These are phyloP conservation scores for Caranx melampygus DNA, from an alignment of 2,113 vertebrate genomes.

Conservation along the genomic window DNA sequence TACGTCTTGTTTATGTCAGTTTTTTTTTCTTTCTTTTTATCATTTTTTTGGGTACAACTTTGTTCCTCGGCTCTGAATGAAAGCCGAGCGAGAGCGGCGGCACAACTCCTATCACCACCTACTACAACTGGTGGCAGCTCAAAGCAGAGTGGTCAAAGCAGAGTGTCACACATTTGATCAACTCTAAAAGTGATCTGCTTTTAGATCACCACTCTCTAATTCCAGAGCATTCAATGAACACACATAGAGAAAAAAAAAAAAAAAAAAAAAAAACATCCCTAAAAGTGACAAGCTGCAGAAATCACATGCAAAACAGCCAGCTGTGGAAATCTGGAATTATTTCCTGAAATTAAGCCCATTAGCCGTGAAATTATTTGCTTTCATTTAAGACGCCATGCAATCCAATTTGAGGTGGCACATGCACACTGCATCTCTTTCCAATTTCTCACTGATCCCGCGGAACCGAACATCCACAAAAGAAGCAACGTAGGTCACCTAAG, in stretches of 20 bases:
- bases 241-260: constrained; percentile 22
- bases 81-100: constrained; percentile 37
- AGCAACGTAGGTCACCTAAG: constrained; percentile 75
- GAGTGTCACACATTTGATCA: constrained; percentile 49
- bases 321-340: constrained; percentile 81
- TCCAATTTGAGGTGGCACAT: constrained; percentile 76
- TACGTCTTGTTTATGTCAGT: constrained; percentile 69
- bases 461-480: constrained; percentile 75
- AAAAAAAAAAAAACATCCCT: constrained; percentile 47
- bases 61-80: constrained; percentile 61
- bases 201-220: constrained; percentile 46
- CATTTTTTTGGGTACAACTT: constrained; percentile 59
- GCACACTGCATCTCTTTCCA: constrained; percentile 68
- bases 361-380: constrained; percentile 84
- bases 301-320: constrained; percentile 76
- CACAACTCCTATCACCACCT: constrained; percentile 24
- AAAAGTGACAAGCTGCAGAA: constrained; percentile 65
- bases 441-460: constrained; percentile 77
- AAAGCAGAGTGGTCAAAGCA: constrained; percentile 54
- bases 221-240: constrained; percentile 42
- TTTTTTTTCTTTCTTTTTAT: constrained; percentile 52
- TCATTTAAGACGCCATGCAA: constrained; percentile 79
- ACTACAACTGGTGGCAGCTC: constrained; percentile 25
- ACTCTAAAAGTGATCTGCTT: constrained; percentile 37
- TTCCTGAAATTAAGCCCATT: constrained; percentile 82